These are phyloP conservation scores for Accipiter virgatus DNA, from an alignment of 2,113 vertebrate species.

Conservation along the genomic window DNA sequence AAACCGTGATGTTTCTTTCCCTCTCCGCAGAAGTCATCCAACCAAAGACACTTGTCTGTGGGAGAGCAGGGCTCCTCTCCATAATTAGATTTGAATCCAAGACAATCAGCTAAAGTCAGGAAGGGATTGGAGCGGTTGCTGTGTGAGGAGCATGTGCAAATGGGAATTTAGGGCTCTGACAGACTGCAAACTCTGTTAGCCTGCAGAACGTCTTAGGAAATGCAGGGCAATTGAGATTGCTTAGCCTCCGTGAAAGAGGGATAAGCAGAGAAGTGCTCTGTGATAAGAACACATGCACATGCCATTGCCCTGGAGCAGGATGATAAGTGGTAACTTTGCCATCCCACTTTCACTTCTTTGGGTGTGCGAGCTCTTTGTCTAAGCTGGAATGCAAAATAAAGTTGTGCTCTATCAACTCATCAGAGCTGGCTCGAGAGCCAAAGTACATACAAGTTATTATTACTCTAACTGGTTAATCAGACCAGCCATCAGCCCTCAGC, in stretches of 20 bases:
- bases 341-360: background rate
- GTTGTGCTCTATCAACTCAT: background rate
- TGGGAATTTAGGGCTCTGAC: background rate
- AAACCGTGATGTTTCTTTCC: background rate
- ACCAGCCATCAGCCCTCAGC: background rate
- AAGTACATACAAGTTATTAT: background rate
- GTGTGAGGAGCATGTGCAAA: background rate
- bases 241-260: background rate
- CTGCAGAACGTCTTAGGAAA: background rate
- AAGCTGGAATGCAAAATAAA: constrained; percentile 15
- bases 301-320: background rate
- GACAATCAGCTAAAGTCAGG: background rate
- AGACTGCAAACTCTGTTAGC: background rate
- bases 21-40: background rate
- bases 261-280: background rate
- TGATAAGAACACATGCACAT: background rate
- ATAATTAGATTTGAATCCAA: background rate
- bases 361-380: constrained; percentile 2
- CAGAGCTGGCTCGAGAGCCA: background rate
- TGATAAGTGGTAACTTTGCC: background rate
- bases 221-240: background rate
- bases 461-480: constrained; percentile 29
- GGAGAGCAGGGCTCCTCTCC: background rate
- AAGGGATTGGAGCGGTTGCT: background rate
- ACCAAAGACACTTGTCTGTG: background rate